Evolutionary conservation across 2,797 vertebrate genomes (phyloP).

Genomic region (Enteromius afrohamiltoni): DNA sequence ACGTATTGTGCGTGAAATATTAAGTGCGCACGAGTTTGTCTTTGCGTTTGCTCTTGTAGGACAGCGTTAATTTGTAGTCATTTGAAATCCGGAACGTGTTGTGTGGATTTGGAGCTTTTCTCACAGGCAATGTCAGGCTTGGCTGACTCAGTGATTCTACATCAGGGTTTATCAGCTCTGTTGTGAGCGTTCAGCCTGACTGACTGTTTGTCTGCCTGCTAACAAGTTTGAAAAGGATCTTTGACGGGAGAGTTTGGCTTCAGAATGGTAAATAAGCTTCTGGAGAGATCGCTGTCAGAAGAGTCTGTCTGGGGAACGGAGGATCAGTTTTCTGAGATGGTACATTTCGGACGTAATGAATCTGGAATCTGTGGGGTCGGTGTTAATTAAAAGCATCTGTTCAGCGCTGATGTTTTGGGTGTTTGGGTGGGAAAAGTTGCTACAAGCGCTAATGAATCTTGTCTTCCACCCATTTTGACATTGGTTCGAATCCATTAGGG

Average conservation of each 20-base stretch:
- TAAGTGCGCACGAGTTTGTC: neutral
- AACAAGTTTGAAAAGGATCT: conserved; percentile 53
- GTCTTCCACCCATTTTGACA: neutral
- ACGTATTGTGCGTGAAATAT: neutral
- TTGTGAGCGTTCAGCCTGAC: conserved; percentile 26
- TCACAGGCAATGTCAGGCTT: conserved; percentile 27
- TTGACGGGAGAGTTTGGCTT: conserved; percentile 40
- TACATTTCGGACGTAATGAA: neutral
- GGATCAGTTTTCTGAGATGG: neutral
- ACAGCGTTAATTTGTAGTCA: neutral
- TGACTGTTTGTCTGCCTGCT: conserved; percentile 51
- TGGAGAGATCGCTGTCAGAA: conserved; percentile 23
- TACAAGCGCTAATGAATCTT: neutral
- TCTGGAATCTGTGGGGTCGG: neutral
- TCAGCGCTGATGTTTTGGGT: neutral
- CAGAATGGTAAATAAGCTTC: conserved; percentile 34
- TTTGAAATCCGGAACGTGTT: neutral
- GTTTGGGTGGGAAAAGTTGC: neutral
- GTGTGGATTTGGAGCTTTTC: conserved; percentile 15
- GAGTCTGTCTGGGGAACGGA: conserved; percentile 25
- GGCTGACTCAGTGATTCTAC: conserved; percentile 21
- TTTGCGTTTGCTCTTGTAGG: neutral
- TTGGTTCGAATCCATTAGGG: neutral
- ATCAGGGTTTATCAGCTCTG: conserved; percentile 25
- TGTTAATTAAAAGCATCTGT: conserved; percentile 2